Conservation (phyloP, 2,113 vertebrate genomes). For the Heloderma charlesbogerti region DNA sequence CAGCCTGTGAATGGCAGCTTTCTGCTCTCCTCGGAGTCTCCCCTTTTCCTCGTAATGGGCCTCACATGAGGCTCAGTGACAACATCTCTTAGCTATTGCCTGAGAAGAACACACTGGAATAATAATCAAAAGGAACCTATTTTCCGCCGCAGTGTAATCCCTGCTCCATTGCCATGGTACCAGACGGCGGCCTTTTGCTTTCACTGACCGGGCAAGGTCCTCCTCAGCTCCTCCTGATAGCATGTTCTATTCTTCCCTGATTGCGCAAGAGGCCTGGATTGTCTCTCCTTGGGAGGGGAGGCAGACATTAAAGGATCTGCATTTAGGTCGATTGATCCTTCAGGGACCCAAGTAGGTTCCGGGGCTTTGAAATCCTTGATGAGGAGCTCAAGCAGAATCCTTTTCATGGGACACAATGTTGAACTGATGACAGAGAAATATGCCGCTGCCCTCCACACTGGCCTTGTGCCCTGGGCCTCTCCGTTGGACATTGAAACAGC, state of each 20-base stretch:
- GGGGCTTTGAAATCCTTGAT: slow-evolving; percentile 67
- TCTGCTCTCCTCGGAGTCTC: slow-evolving; percentile 62
- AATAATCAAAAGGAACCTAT: slow-evolving; percentile 67
- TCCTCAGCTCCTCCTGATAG: slow-evolving; percentile 59
- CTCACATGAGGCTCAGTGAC: slow-evolving; percentile 74
- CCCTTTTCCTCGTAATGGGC: slow-evolving; percentile 75
- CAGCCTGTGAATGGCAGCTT: slow-evolving; percentile 71
- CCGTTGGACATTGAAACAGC: background rate
- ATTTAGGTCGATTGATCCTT: slow-evolving; percentile 75
- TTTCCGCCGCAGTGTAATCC: slow-evolving; percentile 90
- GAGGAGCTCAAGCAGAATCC: slow-evolving; percentile 51
- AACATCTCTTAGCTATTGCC: slow-evolving; percentile 75
- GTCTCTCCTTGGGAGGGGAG: slow-evolving; percentile 75
- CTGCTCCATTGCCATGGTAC: slow-evolving; percentile 90
- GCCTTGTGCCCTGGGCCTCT: background rate
- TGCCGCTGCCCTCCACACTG: background rate
- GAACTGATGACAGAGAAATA: slow-evolving; percentile 48
- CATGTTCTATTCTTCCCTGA: background rate
- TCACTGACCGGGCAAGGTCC: slow-evolving; percentile 86
- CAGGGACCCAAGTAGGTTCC: slow-evolving; percentile 60
- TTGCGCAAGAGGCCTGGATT: slow-evolving; percentile 56
- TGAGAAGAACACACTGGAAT: slow-evolving; percentile 67
- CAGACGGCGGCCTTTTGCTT: slow-evolving; percentile 89
- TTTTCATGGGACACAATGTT: slow-evolving; percentile 46
- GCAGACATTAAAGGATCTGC: slow-evolving; percentile 77